Base-by-base conservation (phyloP, 2,888 invertebrate species). In the Aspidiotus destructor region DNA sequence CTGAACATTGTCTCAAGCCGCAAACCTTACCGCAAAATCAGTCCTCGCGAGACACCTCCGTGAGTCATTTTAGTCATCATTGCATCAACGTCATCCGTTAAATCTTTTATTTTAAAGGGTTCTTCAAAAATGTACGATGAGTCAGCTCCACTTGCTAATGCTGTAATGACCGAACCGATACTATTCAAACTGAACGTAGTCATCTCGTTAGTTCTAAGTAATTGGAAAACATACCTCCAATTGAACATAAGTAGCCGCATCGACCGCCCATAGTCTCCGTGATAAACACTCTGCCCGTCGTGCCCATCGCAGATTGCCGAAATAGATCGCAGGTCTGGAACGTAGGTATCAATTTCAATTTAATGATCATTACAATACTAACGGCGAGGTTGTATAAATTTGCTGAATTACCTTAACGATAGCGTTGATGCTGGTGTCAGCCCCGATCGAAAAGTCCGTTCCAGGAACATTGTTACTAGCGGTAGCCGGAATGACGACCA, bases 391-490 rank as follows among this genome's bases (percentile, higher is more conserved):
- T 52, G 5, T 5, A 5, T 52, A 52, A 52, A 52, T 52, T 15
- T 52, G n/a, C 52, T 17, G 41, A 62, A 76, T 77, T 76, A 85
- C 85, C 77, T 94, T 92, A 0, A 96, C 95, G 74, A 99, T 99
- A 81, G 99, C 98, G 78, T 99, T 99, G 69, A 98, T 82, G 5
- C 98, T 96, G 3, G 98, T 98, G 77, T 99, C 99, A 71, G 92
- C 88, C 68, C 98, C 99, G 58, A 99, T 82, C 3, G 94, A 94
- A 81, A 97, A 96, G 78, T 97, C 96, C 0, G 96, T 95, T 64
- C 98, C 99, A 69, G 99, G 99, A 67, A 99, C 94, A 78, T 99
- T 99, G 81, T 99, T 99, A 76, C 95, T 95, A 77, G 99, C 99
- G 40, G 99, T 99, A 52, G 95, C 87, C 0, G 99, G 99, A 58